phyloP scores from a whole-genome alignment of 2,888 invertebrate genomes.

The Caenorhabditis angaria region DNA sequence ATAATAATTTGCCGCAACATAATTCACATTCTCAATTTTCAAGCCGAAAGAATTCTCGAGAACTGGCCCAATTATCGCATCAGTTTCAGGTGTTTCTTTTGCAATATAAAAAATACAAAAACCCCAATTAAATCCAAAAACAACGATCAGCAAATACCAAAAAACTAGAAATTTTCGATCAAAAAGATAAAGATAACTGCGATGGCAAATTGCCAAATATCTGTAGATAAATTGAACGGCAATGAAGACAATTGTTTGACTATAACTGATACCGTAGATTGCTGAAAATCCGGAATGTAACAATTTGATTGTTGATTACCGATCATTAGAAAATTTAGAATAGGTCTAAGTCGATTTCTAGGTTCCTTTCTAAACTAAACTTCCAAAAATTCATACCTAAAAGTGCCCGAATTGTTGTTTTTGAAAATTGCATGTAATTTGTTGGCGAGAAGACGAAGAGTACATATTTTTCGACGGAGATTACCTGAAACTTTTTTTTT shows the following conservation, averaged over 20 bases:
- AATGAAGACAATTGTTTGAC: slow-evolving; percentile 27
- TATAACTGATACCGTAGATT: slow-evolving; percentile 28
- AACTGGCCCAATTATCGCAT: slow-evolving; percentile 21
- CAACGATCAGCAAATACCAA: slow-evolving; percentile 21
- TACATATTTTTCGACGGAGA: slow-evolving; percentile 36
- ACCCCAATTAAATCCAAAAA: slow-evolving; percentile 29
- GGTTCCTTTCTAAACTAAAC: too few relatives aligned
- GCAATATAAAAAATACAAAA: slow-evolving; percentile 30
- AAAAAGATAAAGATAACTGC: slow-evolving; percentile 19
- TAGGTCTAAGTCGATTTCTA: too few relatives aligned
- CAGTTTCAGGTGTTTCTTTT: slow-evolving; percentile 16
- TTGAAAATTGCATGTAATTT: slow-evolving; percentile 28
- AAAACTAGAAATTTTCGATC: slow-evolving; percentile 15
- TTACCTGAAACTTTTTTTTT: slow-evolving; percentile 18
- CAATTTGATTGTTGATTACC: not conserved
- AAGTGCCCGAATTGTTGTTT: slow-evolving; percentile 12
- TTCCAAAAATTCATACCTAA: slow-evolving; percentile 8
- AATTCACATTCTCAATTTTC: slow-evolving; percentile 21
- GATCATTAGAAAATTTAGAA: too few relatives aligned
- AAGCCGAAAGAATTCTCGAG: slow-evolving; percentile 15
- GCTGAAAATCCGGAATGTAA: too few relatives aligned
- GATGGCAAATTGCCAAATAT: slow-evolving; percentile 17
- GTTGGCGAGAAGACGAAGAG: slow-evolving; percentile 35
- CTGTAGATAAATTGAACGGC: slow-evolving; percentile 31
- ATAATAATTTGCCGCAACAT: slow-evolving; percentile 28